Percentiles rank a stretch among this genome's conserved stretches.
These are phyloP conservation scores for Drosophila punjabiensis DNA, from an alignment of 1,140 invertebrate genomes.

Conservation along the genomic window DNA sequence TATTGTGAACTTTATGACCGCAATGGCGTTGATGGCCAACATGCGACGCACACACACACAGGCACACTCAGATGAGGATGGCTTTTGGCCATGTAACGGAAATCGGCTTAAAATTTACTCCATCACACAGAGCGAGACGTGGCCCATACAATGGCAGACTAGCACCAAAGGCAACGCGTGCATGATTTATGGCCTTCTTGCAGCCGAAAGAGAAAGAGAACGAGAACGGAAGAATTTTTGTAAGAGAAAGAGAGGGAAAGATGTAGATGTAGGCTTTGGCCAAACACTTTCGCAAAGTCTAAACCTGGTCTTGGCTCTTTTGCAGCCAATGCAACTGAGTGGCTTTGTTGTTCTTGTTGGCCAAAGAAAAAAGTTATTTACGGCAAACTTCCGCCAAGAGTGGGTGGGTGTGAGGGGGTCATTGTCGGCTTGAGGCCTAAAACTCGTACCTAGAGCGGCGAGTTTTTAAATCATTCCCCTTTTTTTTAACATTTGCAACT, in stretches of 20 bases:
- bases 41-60: conserved; percentile 41
- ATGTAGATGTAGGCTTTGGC: not conserved
- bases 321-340: conserved; percentile 74
- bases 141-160: conserved; percentile 14
- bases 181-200: conserved; percentile 67
- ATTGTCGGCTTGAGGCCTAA: conserved; percentile 54
- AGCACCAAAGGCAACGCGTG: conserved; percentile 43
- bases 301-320: conserved; percentile 40
- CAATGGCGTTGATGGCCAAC: conserved; percentile 54
- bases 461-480: conserved; percentile 76
- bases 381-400: conserved; percentile 40
- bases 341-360: conserved; percentile 38
- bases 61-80: conserved; percentile 22
- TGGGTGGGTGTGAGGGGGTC: not conserved
- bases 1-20: conserved; percentile 55
- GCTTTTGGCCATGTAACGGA: conserved; percentile 55
- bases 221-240: not conserved
- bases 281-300: conserved; percentile 43
- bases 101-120: conserved; percentile 76
- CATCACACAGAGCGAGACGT: conserved; percentile 14
- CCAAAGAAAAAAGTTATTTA: conserved; percentile 71
- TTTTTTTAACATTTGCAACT: conserved; percentile 27
- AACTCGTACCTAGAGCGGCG: conserved; percentile 30
- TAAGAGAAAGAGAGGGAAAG: not conserved
- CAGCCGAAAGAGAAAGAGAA: conserved; percentile 14